Base-by-base conservation (phyloP, 2,888 invertebrate species). In the Drosophila putrida region DNA sequence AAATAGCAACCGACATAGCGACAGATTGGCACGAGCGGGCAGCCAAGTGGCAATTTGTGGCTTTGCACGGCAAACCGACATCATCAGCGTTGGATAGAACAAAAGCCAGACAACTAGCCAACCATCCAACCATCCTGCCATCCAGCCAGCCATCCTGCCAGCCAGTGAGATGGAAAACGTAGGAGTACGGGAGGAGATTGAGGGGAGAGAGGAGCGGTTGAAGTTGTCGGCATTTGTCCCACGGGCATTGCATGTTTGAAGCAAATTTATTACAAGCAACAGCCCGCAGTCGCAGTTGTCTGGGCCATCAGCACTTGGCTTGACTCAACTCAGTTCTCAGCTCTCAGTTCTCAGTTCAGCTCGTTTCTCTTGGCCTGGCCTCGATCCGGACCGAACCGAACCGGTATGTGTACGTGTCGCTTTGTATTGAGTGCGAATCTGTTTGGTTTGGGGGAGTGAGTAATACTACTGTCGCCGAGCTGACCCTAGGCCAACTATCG, bases 211-310 rank as follows among this genome's bases (percentile, higher is more conserved):
- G 38, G 53, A 46, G 41, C 39, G 33, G 27, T 44, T 43, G 35
- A 63, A 71, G 74, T 75, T 72, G 87, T 84, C 80, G 84, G 80
- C 80, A 82, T 78, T 85, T 82, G 80, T 87, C 85, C 88, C 85
- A 82, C 70, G 78, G 85, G 88, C 72, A 87, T 85, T 82, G 88
- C 85, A 85, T 85, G 85, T 82, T 85, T 82, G 75, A 82, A 85
- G 88, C 85, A 85, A 85, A 85, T 85, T 85, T 85, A 85, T 85
- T 85, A 85, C 88, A 87, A 85, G 88, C 88, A 87, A 80, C 84
- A 84, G 80, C 75, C 82, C 69, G 78, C 75, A 81, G 72, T 82
- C 73, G 80, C 86, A 74, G 83, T 82, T 80, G 85, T 85, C 82
- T 80, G 80, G 80, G 73, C 82, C 85, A 85, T 85, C 82, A 82